Conservation (phyloP, 2,113 vertebrate species). For the Vulpes vulpes region DNA sequence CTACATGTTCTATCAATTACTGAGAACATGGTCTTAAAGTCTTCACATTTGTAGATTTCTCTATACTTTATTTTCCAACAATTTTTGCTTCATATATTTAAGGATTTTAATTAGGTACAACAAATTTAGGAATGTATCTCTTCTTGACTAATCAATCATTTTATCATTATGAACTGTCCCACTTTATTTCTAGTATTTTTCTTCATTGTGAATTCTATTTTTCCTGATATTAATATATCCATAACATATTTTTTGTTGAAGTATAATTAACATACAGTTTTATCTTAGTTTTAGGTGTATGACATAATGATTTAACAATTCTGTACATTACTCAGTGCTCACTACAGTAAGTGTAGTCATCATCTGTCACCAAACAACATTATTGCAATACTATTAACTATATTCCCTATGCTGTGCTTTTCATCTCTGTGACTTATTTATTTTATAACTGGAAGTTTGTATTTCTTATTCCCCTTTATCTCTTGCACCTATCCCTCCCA, state of each 20-base stretch:
- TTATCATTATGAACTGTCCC: neutral
- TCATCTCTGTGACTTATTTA: neutral
- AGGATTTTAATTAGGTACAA: neutral
- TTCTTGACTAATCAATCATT: neutral
- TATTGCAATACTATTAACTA: neutral
- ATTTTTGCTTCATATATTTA: neutral
- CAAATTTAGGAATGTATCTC: neutral
- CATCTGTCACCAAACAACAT: neutral
- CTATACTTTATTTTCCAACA: neutral
- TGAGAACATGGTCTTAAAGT: neutral
- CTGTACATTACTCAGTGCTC: neutral
- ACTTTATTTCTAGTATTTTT: neutral
- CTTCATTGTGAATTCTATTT: neutral
- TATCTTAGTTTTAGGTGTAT: neutral
- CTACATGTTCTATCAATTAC: neutral
- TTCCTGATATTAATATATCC: neutral
- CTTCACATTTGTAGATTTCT: neutral
- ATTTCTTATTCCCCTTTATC: neutral
- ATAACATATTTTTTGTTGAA: neutral
- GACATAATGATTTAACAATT: neutral
- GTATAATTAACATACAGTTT: neutral
- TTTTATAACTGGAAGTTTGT: neutral
- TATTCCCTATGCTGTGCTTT: neutral
- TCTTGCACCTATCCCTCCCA: neutral
- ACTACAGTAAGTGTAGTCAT: neutral